These are phyloP conservation scores for Parnassius apollo DNA, from an alignment of 2,888 invertebrate genomes.

Conservation along the genomic window DNA sequence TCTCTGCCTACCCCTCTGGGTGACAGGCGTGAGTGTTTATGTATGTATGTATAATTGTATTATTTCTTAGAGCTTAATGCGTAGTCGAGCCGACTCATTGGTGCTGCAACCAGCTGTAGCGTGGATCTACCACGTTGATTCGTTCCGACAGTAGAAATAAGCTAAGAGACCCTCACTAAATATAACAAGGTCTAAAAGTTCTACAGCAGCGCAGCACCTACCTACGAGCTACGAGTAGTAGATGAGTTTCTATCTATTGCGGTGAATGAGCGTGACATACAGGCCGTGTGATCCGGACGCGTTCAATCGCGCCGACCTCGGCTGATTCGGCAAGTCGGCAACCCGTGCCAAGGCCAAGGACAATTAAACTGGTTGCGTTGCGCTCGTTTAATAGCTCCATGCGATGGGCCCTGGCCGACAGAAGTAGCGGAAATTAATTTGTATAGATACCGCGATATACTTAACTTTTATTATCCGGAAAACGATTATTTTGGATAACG, in stretches of 20 bases:
- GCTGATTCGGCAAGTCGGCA: constrained; percentile 76
- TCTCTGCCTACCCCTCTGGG: too few relatives aligned
- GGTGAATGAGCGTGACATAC: constrained; percentile 38
- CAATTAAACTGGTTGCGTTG: constrained; percentile 51
- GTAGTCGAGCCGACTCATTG: too few relatives aligned
- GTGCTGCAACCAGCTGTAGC: too few relatives aligned
- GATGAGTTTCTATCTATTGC: constrained; percentile 6
- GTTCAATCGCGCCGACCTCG: constrained; percentile 72
- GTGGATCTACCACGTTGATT: too few relatives aligned
- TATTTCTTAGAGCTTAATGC: too few relatives aligned
- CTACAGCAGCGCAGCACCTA: neutral
- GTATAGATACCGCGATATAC: neutral
- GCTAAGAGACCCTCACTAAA: too few relatives aligned
- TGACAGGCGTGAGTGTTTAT: too few relatives aligned
- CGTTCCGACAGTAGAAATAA: too few relatives aligned
- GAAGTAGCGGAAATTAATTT: neutral
- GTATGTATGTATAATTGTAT: too few relatives aligned
- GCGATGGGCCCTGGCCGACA: neutral
- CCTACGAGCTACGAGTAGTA: neutral
- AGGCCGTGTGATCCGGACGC: constrained; percentile 75
- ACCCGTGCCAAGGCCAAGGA: constrained; percentile 78
- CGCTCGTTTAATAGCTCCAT: constrained; percentile 64
- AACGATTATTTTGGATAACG: neutral
- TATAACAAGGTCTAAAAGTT: neutral
- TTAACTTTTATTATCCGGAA: neutral